Evolutionary conservation across 1,140 invertebrate genomes (phyloP).

Genomic region (Drosophila erecta): DNA sequence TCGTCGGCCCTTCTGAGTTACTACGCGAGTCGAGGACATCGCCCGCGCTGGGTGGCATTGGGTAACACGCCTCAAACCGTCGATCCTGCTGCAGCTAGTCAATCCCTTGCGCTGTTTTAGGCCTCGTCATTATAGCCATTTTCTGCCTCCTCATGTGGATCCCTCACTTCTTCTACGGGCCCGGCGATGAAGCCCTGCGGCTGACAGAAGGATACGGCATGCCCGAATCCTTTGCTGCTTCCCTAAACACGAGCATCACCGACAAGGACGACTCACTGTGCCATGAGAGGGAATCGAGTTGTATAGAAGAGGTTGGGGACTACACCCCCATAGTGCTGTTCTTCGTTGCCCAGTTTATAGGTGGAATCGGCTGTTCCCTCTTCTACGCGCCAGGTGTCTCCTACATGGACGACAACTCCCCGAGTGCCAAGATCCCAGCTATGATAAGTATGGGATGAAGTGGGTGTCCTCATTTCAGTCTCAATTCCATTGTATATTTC

Average conservation of each 20-base stretch:
- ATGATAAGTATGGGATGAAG: slow-evolving; percentile 85
- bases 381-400: slow-evolving; percentile 88
- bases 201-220: slow-evolving; percentile 87
- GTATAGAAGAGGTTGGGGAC: slow-evolving; percentile 81
- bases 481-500: too few relatives aligned
- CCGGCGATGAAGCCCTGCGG: slow-evolving; percentile 88
- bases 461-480: too few relatives aligned
- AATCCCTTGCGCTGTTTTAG: slow-evolving; percentile 79
- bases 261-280: slow-evolving; percentile 46
- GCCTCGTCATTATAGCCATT: slow-evolving; percentile 57
- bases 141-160: slow-evolving; percentile 89
- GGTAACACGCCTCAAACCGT: slow-evolving; percentile 23
- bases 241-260: slow-evolving; percentile 37
- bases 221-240: slow-evolving; percentile 37
- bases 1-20: slow-evolving; percentile 64
- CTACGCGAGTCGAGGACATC: slow-evolving; percentile 67
- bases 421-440: slow-evolving; percentile 88
- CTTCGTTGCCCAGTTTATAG: slow-evolving; percentile 88
- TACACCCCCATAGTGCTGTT: slow-evolving; percentile 86
- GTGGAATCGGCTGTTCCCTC: slow-evolving; percentile 87
- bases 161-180: slow-evolving; percentile 90
- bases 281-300: slow-evolving; percentile 18
- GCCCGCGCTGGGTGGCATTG: slow-evolving; percentile 70
- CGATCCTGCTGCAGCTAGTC: slow-evolving; percentile 49
- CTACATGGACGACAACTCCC: slow-evolving; percentile 89